Conservation (phyloP, 2,888 invertebrate genomes). For the Cerastis leucographa region DNA sequence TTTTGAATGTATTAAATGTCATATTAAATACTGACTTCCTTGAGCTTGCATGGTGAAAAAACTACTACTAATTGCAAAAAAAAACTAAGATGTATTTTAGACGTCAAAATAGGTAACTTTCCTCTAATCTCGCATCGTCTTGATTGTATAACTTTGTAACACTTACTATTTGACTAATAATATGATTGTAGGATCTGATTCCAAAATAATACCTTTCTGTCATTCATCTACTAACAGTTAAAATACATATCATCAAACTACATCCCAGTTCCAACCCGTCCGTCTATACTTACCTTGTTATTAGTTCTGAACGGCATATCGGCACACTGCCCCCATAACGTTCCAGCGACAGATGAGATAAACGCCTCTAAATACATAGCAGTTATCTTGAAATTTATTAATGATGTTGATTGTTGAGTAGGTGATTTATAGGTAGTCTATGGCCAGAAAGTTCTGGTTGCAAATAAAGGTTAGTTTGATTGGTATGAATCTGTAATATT, state of each 20-base stretch:
- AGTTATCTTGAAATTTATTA: constrained; percentile 10
- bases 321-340: constrained; percentile 32
- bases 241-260: not conserved
- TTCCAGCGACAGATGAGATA: constrained; percentile 12
- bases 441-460: not conserved
- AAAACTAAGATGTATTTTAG: not conserved
- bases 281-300: constrained; percentile 5
- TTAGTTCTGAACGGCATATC: constrained; percentile 10
- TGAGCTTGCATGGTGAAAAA: not conserved
- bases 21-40: not conserved
- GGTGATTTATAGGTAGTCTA: not conserved
- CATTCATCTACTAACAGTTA: not conserved
- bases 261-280: not conserved
- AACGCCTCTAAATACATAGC: constrained; percentile 14
- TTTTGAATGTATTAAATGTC: not conserved
- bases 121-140: not conserved
- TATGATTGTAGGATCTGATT: not conserved
- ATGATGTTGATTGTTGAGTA: constrained; percentile 1
- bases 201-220: not conserved
- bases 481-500: not conserved
- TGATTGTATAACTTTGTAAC: too few species aligned
- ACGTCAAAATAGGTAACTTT: not conserved
- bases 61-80: not conserved
- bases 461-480: not conserved
- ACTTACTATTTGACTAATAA: not conserved